A percentile compares a stretch with the other conserved stretches of the same genome.
These are phyloP conservation scores for Ophioninae sp. DNA, from an alignment of 2,888 invertebrate species.

Conservation along the genomic window DNA sequence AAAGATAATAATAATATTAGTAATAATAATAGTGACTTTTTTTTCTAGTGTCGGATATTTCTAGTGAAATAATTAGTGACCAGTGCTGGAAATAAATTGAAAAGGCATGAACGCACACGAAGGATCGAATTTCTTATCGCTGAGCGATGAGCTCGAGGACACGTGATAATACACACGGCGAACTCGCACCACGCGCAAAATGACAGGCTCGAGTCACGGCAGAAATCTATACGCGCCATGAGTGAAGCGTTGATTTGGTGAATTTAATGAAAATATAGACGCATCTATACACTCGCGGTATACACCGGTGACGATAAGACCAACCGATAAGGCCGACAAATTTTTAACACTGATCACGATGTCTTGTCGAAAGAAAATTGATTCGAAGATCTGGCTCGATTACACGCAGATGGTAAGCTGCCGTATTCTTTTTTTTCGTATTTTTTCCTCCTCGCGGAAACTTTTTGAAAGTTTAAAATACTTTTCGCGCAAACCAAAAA, in stretches of 20 bases:
- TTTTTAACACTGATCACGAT: slow-evolving; percentile 59
- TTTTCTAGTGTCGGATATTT: background rate
- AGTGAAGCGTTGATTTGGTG: background rate
- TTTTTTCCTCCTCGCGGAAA: background rate
- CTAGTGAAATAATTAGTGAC: background rate
- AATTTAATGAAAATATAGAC: background rate
- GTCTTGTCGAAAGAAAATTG: slow-evolving; percentile 77
- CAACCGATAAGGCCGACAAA: slow-evolving; percentile 20
- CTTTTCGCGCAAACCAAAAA: background rate
- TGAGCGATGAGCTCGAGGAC: slow-evolving; percentile 10
- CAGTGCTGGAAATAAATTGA: background rate
- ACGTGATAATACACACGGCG: slow-evolving; percentile 27
- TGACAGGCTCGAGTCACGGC: slow-evolving; percentile 19
- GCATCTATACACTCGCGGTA: background rate
- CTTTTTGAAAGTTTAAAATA: background rate
- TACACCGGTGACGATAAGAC: slow-evolving; percentile 1
- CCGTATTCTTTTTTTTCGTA: slow-evolving; percentile 21
- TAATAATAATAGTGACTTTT: background rate
- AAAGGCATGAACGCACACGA: background rate
- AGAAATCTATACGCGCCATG: slow-evolving; percentile 24
- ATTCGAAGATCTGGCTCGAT: slow-evolving; percentile 74
- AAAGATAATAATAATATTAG: background rate
- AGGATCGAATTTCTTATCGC: slow-evolving; percentile 37
- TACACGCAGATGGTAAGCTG: slow-evolving; percentile 73
- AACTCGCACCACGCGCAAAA: slow-evolving; percentile 8